A percentile compares a stretch with the other conserved stretches of the same genome.
Evolutionary conservation across 2,888 invertebrate species (phyloP).

Genomic region (Ophioninae sp.): DNA sequence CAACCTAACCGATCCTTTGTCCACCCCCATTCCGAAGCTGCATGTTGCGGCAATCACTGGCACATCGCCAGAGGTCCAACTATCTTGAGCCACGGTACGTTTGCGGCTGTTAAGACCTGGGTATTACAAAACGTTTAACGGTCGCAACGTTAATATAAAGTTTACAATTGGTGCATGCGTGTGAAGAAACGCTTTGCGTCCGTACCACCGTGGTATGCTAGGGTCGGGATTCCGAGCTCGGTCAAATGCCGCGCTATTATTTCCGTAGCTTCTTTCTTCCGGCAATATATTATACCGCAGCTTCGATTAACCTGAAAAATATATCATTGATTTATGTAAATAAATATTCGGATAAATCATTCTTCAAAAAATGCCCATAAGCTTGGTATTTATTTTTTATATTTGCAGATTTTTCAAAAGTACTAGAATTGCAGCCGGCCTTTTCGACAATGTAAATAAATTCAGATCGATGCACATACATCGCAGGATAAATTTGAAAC

Average conservation of each 20-base stretch:
- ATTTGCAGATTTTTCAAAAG: neutral
- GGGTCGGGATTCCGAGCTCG: constrained; percentile 87
- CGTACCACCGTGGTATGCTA: constrained; percentile 94
- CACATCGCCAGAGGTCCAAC: constrained; percentile 94
- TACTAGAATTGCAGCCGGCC: no score
- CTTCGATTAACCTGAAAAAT: constrained; percentile 80
- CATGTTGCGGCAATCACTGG: constrained; percentile 98
- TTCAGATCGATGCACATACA: neutral
- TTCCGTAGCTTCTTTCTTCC: constrained; percentile 95
- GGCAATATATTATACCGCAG: constrained; percentile 97
- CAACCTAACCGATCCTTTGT: constrained; percentile 94
- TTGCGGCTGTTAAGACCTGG: constrained; percentile 88
- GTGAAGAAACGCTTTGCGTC: constrained; percentile 43
- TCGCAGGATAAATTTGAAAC: neutral
- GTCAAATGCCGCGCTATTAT: constrained; percentile 90
- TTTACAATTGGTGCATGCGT: constrained; percentile 26
- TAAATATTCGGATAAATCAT: neutral
- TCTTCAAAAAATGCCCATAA: neutral
- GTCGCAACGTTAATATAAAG: constrained; percentile 26
- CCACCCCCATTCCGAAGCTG: constrained; percentile 99
- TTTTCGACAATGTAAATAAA: neutral
- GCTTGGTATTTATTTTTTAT: no score
- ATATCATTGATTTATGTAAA: neutral
- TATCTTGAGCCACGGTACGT: constrained; percentile 91
- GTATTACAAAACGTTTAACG: constrained; percentile 29